Evolutionary conservation across 2,888 invertebrate species (phyloP), one percentile per base, ranked within the genome.

Genomic region (Macrosiphum euphorbiae): DNA sequence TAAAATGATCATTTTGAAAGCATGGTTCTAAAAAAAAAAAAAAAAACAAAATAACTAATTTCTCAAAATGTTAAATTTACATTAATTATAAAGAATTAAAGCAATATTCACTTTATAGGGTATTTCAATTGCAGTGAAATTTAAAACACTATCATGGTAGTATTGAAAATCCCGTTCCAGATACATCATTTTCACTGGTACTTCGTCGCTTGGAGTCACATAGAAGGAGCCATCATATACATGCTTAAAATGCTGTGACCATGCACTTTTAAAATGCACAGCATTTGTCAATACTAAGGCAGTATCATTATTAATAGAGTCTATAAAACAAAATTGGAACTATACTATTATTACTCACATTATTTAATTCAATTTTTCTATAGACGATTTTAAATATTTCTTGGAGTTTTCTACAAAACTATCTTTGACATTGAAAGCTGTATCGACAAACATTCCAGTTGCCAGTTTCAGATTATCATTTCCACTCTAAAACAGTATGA

Each of bases 211-310:
- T 26, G 96, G 95, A 84, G 96, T 96, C 26, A 97, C 94, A 95
- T 97, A 96, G 96, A 99, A 99, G 2, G 97, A 96, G 92, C 96
- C 96, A 0, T 97, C 96, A n/a, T 94, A 95, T 0, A 98, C 98
- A 4, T 95, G 58, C 0, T 95, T 95, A 95, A 99, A 99, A 95
- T 97, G 96, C 58, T 96, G 95, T 87, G 96, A 96, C 98, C 98
- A 98, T 78, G 96, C 96, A 4, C 97, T 98, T 96, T 98, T 98
- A 96, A 98, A 98, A 95, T 98, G 98, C 35, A 98, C 97, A 0
- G 98, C 98, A 95, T 98, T 98, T 5, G 98, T 97, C 13, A 98
- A 96, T 5, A 98, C 97, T 94, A 98, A 96, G 92, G 97, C 96
- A 1, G 98, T 98, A 0, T 96, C 95, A 0, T 92, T 90, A 95